phyloP scores from a whole-genome alignment of 2,888 invertebrate genomes.

The Axea sp. region DNA sequence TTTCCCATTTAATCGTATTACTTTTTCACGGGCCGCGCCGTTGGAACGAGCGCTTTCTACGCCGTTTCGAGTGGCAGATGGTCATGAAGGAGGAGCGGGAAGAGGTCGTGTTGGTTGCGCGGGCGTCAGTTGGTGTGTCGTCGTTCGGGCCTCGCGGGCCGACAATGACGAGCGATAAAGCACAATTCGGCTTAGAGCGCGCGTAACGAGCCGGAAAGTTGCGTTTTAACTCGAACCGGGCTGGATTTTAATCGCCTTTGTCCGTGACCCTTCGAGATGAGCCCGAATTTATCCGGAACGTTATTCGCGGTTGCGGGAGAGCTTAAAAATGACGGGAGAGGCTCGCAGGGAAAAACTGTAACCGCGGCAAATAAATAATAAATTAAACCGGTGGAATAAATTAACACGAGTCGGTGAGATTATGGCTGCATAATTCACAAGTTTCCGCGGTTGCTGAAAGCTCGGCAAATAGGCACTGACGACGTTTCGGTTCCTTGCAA shows the following conservation, averaged over 20 bases:
- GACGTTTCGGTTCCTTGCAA: no score
- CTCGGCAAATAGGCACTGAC: constrained; percentile 14
- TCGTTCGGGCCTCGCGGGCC: constrained; percentile 46
- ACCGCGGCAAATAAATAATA: no score
- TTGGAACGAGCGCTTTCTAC: constrained; percentile 25
- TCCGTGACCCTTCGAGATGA: constrained; percentile 57
- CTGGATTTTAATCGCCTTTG: constrained; percentile 71
- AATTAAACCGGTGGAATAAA: constrained; percentile 30
- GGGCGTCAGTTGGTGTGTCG: constrained; percentile 51
- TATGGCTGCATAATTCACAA: constrained; percentile 30
- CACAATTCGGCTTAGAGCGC: constrained; percentile 46
- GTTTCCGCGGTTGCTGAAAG: constrained; percentile 23
- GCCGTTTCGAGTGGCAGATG: constrained; percentile 49
- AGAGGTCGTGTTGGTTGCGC: constrained; percentile 53
- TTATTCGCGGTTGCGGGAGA: constrained; percentile 11
- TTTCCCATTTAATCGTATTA: constrained; percentile 33
- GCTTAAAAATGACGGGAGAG: neutral
- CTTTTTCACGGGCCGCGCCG: constrained; percentile 42
- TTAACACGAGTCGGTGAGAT: constrained; percentile 25
- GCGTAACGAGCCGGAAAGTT: constrained; percentile 61
- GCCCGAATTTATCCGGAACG: constrained; percentile 31
- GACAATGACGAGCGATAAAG: constrained; percentile 61
- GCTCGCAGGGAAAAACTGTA: constrained; percentile 8
- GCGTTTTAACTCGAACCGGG: constrained; percentile 39
- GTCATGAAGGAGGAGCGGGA: constrained; percentile 44